These are phyloP conservation scores for Theristicus caerulescens DNA, from an alignment of 2,113 vertebrate genomes.

Conservation along the genomic window DNA sequence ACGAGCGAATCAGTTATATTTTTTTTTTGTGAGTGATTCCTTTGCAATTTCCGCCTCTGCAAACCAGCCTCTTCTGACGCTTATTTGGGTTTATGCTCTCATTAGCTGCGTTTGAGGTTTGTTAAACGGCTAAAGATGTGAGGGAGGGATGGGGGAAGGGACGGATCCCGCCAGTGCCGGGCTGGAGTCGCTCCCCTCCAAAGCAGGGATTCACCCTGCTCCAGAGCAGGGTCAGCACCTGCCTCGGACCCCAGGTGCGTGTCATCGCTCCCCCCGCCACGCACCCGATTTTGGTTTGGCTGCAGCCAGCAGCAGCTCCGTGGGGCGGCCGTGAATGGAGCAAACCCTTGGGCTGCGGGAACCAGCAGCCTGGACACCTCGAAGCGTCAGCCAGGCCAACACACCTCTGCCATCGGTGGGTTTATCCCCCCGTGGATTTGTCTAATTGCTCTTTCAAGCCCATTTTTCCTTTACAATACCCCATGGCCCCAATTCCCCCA, in stretches of 20 bases:
- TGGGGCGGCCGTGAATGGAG: neutral
- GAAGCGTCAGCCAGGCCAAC: neutral
- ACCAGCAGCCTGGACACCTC: neutral
- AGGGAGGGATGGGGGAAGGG: slow-evolving; percentile 9
- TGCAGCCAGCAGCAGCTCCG: too few relatives aligned
- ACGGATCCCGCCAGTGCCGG: neutral
- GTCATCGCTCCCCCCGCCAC: neutral
- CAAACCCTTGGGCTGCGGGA: neutral
- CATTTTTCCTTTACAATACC: neutral
- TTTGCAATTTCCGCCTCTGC: slow-evolving; percentile 65
- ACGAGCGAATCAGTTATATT: slow-evolving; percentile 9
- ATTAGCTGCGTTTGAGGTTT: slow-evolving; percentile 25
- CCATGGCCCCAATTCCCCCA: fast-evolving
- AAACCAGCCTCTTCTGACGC: slow-evolving; percentile 59
- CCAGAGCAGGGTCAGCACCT: neutral
- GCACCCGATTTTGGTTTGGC: neutral
- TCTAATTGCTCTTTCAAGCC: neutral
- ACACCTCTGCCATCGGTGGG: neutral
- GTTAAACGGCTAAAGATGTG: slow-evolving; percentile 26
- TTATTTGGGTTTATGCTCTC: slow-evolving; percentile 41
- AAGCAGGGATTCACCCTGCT: neutral
- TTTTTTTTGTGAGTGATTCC: slow-evolving; percentile 51
- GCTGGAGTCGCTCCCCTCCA: neutral
- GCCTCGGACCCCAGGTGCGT: fast-evolving
- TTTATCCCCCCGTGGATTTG: neutral